These are phyloP conservation scores for Zele albiditarsus DNA, from an alignment of 2,888 invertebrate species.

Conservation along the genomic window DNA sequence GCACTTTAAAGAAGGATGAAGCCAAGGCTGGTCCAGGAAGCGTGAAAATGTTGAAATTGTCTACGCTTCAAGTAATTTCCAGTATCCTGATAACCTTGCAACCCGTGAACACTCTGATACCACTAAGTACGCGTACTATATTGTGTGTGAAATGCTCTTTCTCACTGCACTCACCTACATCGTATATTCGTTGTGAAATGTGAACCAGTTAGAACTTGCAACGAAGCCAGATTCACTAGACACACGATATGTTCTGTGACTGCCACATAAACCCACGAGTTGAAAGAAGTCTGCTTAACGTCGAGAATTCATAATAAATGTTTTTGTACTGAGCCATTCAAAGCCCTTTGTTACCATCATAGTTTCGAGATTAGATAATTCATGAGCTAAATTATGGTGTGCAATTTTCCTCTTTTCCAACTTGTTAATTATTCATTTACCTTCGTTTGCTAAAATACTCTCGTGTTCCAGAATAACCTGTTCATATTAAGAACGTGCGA, in stretches of 20 bases:
- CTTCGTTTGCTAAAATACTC: no score
- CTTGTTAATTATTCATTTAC: no score
- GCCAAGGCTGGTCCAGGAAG: background rate
- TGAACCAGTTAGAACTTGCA: no score
- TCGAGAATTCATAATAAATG: background rate
- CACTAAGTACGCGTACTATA: background rate
- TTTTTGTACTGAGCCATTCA: background rate
- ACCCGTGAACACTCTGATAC: slow-evolving; percentile 10
- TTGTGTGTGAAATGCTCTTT: slow-evolving; percentile 4
- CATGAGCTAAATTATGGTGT: no score
- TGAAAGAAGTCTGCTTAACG: background rate
- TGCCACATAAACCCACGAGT: background rate
- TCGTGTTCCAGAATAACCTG: background rate
- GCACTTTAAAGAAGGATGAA: background rate
- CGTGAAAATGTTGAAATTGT: slow-evolving; percentile 9
- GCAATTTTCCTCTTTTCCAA: no score
- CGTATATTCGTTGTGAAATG: background rate
- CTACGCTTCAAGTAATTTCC: background rate
- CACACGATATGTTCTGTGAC: background rate
- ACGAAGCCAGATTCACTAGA: background rate
- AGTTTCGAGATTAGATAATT: no score
- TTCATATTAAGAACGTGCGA: background rate
- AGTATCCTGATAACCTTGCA: slow-evolving; percentile 6
- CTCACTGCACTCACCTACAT: background rate
- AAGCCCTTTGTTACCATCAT: no score